Evolutionary conservation across 1,140 invertebrate genomes (phyloP), one percentile per base, ranked within the genome.

Genomic region (Pseudomyrmex flavicornis): DNA sequence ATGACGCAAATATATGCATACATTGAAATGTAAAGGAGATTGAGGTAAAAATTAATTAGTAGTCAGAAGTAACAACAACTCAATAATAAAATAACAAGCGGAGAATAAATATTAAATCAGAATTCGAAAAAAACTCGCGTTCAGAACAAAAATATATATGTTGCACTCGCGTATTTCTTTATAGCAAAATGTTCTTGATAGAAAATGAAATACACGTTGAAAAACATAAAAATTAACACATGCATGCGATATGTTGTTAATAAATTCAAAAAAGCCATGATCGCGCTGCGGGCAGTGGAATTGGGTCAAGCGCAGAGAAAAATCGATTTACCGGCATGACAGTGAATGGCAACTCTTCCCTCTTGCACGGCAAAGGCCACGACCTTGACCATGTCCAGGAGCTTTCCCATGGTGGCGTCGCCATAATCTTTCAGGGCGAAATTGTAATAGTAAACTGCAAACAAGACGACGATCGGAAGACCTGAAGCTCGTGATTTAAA

Each of bases 321-420:
- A 85, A 88, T 91, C 88, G 88, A 90, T 91, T 94, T 94, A 97
- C 97, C 97, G 90, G 98, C 98, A 95, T 98, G 98, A 93, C 98
- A 98, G 90, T 98, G 98, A 83, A 98, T 96, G 4, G 97, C 98
- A 2, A 98, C 97, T 94, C 97, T 96, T 61, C 98, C 98, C 93
- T 98, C 96, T 66, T 96, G 96, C 0, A 98, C 93, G 1, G 97
- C 96, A 94, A 98, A 98, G 50, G 97, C 96, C 91, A 98, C 95
- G 3, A 98, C 98, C 95, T 98, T 98, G 2, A 98, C 97, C 96
- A 98, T 98, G 90, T 98, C 97, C 77, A 98, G 92, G 15, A 98
- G 93, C 15, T 96, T 96, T 62, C 95, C 95, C 83, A 97, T 94
- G 17, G 96, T 96, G 0, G 97, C 97, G 73, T 97, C 97, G 0